phyloP scores from a whole-genome alignment of 1,140 invertebrate species.

The Tachypleus tridentatus region DNA sequence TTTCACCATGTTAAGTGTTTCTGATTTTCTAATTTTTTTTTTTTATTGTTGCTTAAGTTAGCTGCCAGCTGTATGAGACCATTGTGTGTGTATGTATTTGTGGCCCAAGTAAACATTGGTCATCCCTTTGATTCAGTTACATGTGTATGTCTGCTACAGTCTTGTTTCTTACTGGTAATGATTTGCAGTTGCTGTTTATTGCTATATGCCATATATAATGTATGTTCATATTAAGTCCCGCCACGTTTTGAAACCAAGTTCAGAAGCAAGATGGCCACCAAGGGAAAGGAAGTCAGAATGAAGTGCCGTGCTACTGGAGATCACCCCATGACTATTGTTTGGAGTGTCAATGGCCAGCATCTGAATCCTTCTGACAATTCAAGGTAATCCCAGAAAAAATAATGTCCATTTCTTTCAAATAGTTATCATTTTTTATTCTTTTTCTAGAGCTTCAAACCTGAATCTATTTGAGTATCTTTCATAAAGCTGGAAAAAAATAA shows the following conservation, averaged over 20 bases:
- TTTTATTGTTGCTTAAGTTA: too few relatives aligned
- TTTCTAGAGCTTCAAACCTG: too few relatives aligned
- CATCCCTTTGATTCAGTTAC: too few relatives aligned
- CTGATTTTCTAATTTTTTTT: too few relatives aligned
- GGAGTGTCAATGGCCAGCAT: constrained; percentile 29
- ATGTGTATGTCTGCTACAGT: too few relatives aligned
- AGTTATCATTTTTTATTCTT: too few relatives aligned
- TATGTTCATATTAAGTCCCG: constrained; percentile 24
- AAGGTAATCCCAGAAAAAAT: constrained; percentile 12
- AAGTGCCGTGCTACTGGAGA: constrained; percentile 34
- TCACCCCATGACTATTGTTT: constrained; percentile 34
- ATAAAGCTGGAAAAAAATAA: too few relatives aligned
- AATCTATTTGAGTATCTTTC: too few relatives aligned
- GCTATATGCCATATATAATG: constrained; percentile 1
- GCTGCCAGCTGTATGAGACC: too few relatives aligned
- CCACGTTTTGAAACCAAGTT: constrained; percentile 24
- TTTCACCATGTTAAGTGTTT: too few relatives aligned
- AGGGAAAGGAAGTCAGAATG: constrained; percentile 31
- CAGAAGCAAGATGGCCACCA: constrained; percentile 24
- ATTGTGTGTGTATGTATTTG: too few relatives aligned
- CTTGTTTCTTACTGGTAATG: neutral
- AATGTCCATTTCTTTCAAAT: neutral
- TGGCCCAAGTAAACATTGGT: too few relatives aligned
- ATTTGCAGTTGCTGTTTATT: constrained; percentile 1
- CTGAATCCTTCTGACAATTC: constrained; percentile 22